phyloP scores from a whole-genome alignment of 2,797 vertebrate species.

The Etheostoma perlongum region DNA sequence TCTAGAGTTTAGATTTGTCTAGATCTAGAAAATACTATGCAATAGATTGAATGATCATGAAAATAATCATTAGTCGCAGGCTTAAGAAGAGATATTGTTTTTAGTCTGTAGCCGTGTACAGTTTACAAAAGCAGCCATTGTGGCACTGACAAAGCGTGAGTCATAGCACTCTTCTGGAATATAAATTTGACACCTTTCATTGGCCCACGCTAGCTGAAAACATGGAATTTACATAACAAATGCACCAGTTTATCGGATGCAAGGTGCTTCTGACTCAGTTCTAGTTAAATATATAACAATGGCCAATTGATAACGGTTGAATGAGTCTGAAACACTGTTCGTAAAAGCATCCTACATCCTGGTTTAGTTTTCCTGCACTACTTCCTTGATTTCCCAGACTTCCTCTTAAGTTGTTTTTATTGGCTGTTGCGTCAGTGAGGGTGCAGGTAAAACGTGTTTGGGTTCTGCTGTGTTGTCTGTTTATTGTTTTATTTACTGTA shows the following conservation, averaged over 20 bases:
- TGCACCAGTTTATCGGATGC: background rate
- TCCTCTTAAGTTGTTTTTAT: background rate
- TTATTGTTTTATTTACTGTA: background rate
- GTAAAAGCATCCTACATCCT: background rate
- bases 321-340: background rate
- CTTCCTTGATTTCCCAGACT: background rate
- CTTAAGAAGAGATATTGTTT: background rate
- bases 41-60: background rate
- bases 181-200: slow-evolving; percentile 61
- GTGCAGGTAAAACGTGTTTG: background rate
- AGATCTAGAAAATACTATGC: background rate
- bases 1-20: background rate
- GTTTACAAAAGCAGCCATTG: slow-evolving; percentile 44
- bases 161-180: slow-evolving; percentile 41
- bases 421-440: background rate
- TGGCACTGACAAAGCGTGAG: slow-evolving; percentile 45
- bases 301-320: too few relatives aligned
- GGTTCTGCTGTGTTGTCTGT: background rate
- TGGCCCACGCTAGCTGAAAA: slow-evolving; percentile 41
- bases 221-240: background rate
- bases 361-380: background rate
- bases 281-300: background rate
- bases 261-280: background rate
- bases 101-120: slow-evolving; percentile 19
- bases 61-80: background rate